A percentile compares a stretch with the other conserved stretches of the same genome.
These are phyloP conservation scores for Delphinapterus leucas DNA, from an alignment of 2,113 vertebrate species.

Conservation along the genomic window DNA sequence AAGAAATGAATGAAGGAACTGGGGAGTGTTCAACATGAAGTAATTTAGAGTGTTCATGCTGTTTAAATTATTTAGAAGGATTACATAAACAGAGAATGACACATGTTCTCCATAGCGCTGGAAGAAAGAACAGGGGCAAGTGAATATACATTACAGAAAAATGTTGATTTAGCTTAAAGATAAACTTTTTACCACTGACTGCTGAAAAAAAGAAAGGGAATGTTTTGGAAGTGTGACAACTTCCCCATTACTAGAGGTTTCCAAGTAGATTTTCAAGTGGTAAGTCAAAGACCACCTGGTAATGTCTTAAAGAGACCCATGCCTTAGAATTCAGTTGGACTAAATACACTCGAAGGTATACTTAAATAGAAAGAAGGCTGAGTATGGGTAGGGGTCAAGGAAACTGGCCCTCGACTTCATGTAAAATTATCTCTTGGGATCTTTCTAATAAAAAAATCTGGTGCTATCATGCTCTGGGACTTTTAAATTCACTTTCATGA, in stretches of 20 bases:
- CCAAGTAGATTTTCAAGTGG: not conserved
- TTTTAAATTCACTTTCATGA: not conserved
- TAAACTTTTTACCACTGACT: not conserved
- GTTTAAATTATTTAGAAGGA: conserved; percentile 33
- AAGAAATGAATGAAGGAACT: not conserved
- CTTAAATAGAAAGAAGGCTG: not conserved
- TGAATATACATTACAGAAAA: not conserved
- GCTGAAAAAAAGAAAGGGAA: not conserved
- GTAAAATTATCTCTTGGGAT: not conserved
- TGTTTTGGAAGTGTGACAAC: not conserved
- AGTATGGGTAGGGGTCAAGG: not conserved
- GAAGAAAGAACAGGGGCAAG: not conserved
- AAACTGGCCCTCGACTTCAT: not conserved
- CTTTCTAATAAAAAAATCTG: not conserved
- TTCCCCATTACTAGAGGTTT: not conserved
- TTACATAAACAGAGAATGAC: not conserved
- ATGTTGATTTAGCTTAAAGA: not conserved
- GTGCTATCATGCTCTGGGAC: not conserved
- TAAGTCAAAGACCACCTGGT: not conserved
- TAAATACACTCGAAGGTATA: not conserved
- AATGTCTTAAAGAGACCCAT: not conserved
- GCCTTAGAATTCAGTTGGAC: not conserved
- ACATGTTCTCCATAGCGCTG: not conserved
- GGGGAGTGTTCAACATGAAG: not conserved
- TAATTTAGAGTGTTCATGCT: not conserved